Percentiles rank a stretch among this genome's conserved stretches.
Conservation (phyloP, 2,113 vertebrate genomes). For the Catharus bicknelli region DNA sequence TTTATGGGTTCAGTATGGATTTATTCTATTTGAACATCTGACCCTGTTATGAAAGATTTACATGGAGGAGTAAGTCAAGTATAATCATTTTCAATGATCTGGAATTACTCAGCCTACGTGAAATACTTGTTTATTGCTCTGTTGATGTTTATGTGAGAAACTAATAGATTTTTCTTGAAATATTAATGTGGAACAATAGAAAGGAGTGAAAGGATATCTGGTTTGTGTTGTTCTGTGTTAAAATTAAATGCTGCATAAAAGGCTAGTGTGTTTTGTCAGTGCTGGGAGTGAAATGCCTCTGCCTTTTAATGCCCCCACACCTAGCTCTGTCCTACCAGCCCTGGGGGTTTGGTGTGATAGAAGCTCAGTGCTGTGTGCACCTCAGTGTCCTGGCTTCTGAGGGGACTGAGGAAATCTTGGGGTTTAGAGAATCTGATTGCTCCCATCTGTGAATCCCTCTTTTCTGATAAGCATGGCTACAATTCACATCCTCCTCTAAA, state of each 20-base stretch:
- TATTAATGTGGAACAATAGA: constrained; percentile 17
- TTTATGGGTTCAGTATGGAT: not conserved
- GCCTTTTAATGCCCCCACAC: not conserved
- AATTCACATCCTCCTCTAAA: not conserved
- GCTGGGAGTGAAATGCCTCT: not conserved
- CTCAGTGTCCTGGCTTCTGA: not conserved
- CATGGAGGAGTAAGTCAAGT: not conserved
- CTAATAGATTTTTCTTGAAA: constrained; percentile 20
- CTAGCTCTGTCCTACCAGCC: not conserved
- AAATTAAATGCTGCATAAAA: not conserved
- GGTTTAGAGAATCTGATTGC: not conserved
- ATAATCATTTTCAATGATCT: not conserved
- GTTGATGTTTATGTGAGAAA: constrained; percentile 26
- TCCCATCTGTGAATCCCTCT: not conserved
- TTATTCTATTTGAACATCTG: constrained; percentile 9
- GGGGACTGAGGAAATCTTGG: not conserved
- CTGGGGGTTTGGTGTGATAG: not conserved
- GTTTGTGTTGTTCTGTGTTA: not conserved
- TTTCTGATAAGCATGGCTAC: not conserved
- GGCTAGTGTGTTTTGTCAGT: not conserved
- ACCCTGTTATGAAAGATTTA: constrained; percentile 33
- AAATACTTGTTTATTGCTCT: constrained; percentile 34
- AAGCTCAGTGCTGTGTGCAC: not conserved
- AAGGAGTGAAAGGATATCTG: not conserved
- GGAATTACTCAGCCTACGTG: not conserved